phyloP scores from a whole-genome alignment of 2,888 invertebrate species.

The Nysson spinosus region DNA sequence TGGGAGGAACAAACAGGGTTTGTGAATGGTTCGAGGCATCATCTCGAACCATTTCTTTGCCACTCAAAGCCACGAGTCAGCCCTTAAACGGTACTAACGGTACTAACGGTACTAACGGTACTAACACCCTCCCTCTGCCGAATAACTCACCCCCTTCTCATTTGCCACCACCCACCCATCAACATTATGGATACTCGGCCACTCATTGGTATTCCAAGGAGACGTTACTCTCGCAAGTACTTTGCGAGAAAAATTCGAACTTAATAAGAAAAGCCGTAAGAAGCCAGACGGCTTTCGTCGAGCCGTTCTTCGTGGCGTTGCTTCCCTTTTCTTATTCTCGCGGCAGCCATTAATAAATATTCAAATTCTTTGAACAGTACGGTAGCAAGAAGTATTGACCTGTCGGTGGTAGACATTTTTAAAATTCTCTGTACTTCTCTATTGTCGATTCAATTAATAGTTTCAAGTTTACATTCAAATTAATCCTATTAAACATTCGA shows the following conservation, averaged over 20 bases:
- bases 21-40: constrained; percentile 32
- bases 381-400: no score
- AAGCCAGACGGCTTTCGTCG: constrained; percentile 72
- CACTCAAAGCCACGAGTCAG: constrained; percentile 26
- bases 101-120: no score
- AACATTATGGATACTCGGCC: constrained; percentile 58
- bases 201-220: constrained; percentile 74
- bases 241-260: constrained; percentile 76
- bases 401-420: no score
- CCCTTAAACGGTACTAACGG: constrained; percentile 46
- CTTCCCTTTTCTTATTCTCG: constrained; percentile 11
- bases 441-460: no score
- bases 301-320: constrained; percentile 30
- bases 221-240: constrained; percentile 67
- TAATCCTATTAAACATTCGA: no score
- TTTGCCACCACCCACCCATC: constrained; percentile 47
- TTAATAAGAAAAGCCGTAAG: constrained; percentile 76
- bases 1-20: constrained; percentile 26
- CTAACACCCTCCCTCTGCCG: constrained; percentile 33
- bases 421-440: no score
- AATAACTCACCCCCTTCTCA: constrained; percentile 43
- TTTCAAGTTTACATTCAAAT: no score
- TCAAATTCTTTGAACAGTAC: no score
- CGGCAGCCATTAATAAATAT: no score
- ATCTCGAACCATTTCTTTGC: constrained; percentile 22